A percentile compares a stretch with the other conserved stretches of the same genome.
These are phyloP conservation scores for Pachycephus smyrnensis DNA, from an alignment of 2,888 invertebrate species.

Conservation along the genomic window DNA sequence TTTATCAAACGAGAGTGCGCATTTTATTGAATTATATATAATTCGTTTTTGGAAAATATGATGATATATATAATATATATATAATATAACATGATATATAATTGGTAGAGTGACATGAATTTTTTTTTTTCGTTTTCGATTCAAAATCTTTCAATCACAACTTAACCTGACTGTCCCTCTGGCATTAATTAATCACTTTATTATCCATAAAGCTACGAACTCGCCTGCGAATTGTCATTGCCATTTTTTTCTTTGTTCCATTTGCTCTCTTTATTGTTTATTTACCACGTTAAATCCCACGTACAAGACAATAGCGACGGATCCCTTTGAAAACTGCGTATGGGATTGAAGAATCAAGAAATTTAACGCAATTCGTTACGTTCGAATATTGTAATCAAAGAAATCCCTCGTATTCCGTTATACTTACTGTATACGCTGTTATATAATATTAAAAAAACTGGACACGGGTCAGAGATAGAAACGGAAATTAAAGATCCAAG, in stretches of 20 bases:
- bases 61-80: conserved; percentile 42
- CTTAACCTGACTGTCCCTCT: neutral
- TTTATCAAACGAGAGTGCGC: conserved; percentile 21
- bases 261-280: neutral
- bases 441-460: conserved; percentile 43
- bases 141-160: conserved; percentile 1
- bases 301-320: neutral
- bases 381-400: neutral
- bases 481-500: neutral
- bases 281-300: neutral
- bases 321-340: neutral
- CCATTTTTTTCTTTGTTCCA: neutral
- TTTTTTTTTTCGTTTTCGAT: conserved; percentile 24
- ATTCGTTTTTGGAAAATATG: conserved; percentile 65
- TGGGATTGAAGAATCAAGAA: neutral
- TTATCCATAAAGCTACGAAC: neutral
- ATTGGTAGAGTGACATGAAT: conserved; percentile 61
- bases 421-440: neutral
- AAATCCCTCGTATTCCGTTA: neutral
- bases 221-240: neutral
- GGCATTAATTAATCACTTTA: neutral
- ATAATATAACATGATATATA: conserved; percentile 64
- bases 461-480: conserved; percentile 32
- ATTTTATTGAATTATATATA: conserved; percentile 62
- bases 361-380: neutral